Conservation (phyloP, 2,113 vertebrate species). For the Boulengerochromis microlepis region DNA sequence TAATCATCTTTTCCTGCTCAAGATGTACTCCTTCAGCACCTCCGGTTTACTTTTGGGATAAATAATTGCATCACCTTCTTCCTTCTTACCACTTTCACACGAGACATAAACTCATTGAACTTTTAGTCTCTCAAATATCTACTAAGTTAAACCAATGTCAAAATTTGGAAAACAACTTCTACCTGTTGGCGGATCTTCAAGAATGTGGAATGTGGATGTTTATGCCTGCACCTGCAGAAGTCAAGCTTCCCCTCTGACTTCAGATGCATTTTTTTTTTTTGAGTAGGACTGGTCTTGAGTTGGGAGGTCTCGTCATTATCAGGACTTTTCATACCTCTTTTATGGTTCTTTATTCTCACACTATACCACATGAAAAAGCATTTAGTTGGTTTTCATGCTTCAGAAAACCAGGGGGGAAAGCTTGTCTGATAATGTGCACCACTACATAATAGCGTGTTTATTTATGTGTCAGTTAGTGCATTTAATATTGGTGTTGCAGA, state of each 20-base stretch:
- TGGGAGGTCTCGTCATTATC: background rate
- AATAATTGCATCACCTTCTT: background rate
- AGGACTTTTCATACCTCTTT: background rate
- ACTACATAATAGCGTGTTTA: background rate
- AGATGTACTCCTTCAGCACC: background rate
- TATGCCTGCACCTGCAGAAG: background rate
- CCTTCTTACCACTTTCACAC: background rate
- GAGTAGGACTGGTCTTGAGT: background rate
- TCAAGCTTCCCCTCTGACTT: background rate
- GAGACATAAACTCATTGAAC: background rate
- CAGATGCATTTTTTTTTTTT: background rate
- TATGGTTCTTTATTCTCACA: background rate
- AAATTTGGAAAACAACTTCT: background rate
- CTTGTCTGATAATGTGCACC: background rate
- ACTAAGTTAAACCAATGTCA: background rate
- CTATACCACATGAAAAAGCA: background rate
- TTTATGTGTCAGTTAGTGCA: background rate
- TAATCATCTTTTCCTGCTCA: background rate
- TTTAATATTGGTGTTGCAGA: background rate
- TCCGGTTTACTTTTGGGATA: background rate
- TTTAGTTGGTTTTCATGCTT: background rate
- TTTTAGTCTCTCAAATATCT: background rate
- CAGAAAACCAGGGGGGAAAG: background rate
- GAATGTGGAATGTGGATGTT: background rate
- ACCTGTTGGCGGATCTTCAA: background rate